A percentile compares a stretch with the other conserved stretches of the same genome.
These are phyloP conservation scores for Engraulis encrasicolus DNA, from an alignment of 2,113 vertebrate genomes.

Conservation along the genomic window DNA sequence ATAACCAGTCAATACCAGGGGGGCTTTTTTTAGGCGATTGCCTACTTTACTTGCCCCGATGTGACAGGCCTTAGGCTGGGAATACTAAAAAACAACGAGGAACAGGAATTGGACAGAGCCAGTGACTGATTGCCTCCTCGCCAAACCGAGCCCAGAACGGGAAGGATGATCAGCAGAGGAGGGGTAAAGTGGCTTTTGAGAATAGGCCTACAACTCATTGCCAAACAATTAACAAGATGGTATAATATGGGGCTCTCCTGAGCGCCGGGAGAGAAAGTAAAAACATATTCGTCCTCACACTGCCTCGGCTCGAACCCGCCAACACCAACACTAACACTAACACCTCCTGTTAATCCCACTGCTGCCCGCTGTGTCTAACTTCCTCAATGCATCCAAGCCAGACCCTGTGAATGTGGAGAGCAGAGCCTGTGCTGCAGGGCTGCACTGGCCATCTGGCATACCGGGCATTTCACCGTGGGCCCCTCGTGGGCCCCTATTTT, in stretches of 20 bases:
- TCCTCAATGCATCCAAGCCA: neutral
- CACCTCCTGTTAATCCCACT: too few species aligned
- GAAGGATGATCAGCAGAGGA: constrained; percentile 34
- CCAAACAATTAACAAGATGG: constrained; percentile 53
- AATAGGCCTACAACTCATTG: constrained; percentile 65
- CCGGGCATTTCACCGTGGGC: too few species aligned
- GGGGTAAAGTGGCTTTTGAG: constrained; percentile 59
- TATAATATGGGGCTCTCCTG: neutral
- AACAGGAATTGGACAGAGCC: constrained; percentile 54
- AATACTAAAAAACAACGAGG: constrained; percentile 45
- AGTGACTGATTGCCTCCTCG: constrained; percentile 67
- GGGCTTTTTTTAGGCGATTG: too few species aligned
- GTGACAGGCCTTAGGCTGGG: too few species aligned
- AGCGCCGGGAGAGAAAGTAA: neutral
- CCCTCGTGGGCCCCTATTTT: too few species aligned
- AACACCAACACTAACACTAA: too few species aligned
- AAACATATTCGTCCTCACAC: neutral
- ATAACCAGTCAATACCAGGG: too few species aligned
- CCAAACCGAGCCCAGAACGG: constrained; percentile 32
- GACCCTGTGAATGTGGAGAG: neutral
- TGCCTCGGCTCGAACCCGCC: too few species aligned
- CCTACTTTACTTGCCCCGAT: too few species aligned
- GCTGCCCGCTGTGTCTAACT: too few species aligned
- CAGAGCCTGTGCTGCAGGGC: neutral
- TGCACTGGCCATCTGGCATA: too few species aligned